Base-by-base conservation (phyloP, 2,797 vertebrate genomes). In the Bufotes viridis region DNA sequence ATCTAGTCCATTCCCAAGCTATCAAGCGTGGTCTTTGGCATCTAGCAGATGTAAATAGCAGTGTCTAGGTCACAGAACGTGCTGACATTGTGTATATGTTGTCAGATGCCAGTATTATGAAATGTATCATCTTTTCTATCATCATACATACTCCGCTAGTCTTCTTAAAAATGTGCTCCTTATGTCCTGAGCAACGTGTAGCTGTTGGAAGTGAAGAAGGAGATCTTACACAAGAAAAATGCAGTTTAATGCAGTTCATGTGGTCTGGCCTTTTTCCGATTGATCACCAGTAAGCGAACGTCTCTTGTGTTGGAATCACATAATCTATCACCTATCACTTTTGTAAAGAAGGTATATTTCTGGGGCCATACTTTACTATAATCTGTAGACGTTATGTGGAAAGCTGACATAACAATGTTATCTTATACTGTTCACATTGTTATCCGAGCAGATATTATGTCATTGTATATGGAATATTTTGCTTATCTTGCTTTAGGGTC, bases 1-100 rank as follows among this genome's bases (percentile, higher is more conserved):
- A 86, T 86, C 63, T 79, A 60, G 72, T 79, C 72, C 84, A 83
- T 67, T 89, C 75, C 81, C 74, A 67, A 75, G 76, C 74, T 65
- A 78, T 65, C 51, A 83, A 87, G 34, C 83, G 60, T 74, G 51
- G 57, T 65, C 49, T 49, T 76, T 82, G 84, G 83, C 79, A 82
- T 89, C 58, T 76, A 76, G 63, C 51, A 82, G 78, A 89, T 89
- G 84, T 89, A 89, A 81, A 89, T 86, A 76, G 78, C 51, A n/a
- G 78, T 81, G 58, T 86, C 83, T 86, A 78, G 88, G 88, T 86
- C 88, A 60, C 29, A 42, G 58, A 82, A 82, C 76, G 79, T 86
- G 79, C 76, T 86, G 84, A 89, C 84, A 86, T 42, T 26, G 29
- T 82, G 70, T 89, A 69, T 78, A 82, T 86, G 61, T 42, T 34